Base-by-base conservation (phyloP, 2,797 vertebrate species). In the Anguilla pacifica region DNA sequence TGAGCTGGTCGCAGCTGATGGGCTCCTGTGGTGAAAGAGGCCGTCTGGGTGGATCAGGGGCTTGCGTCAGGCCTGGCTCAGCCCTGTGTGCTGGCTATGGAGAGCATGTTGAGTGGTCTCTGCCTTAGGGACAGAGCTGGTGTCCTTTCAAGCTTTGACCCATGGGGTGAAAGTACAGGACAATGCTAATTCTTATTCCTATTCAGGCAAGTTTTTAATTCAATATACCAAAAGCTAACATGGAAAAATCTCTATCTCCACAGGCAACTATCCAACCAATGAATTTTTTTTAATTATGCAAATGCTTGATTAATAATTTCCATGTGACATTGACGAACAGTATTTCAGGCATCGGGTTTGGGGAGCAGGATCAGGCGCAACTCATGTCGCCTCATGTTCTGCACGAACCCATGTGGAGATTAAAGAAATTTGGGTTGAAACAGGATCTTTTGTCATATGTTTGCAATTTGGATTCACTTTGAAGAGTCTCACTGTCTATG, bases 1-100 rank as follows among this genome's bases (percentile, higher is more conserved):
- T 19, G n/a, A 53, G 46, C 31, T 79, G 22, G 74, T 81, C 83
- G 43, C 46, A 82, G 49, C 86, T 83, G 86, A 83, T 84, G 79
- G 79, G 17, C 57, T 59, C n/a, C 3, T 83, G 57, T 53, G n/a
- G 10, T 87, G 61, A 82, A 72, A 84, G 31, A 81, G 55, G 59
- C 28, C 17, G 10, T n/a, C 13, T 43, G 81, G 81, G 83, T 0
- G 74, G 49, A 77, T 13, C 53, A 31, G 59, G 53, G 74, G 43
- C 79, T 82, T 25, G 74, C 25, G 35, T 53, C 57, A 81, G 55
- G 4, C 31, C 39, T 2, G 53, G 39, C 3, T 55, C 59, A 3
- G 28, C n/a, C 85, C 39, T 57, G 31, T 72, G 3, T 67, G 49
- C 67, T 77, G 85, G 51, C 70, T 13, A 7, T 55, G 46, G 49